A percentile compares a stretch with the other conserved stretches of the same genome.
Evolutionary conservation across 2,113 vertebrate genomes (phyloP).

Genomic region (Tychaedon coryphoeus): DNA sequence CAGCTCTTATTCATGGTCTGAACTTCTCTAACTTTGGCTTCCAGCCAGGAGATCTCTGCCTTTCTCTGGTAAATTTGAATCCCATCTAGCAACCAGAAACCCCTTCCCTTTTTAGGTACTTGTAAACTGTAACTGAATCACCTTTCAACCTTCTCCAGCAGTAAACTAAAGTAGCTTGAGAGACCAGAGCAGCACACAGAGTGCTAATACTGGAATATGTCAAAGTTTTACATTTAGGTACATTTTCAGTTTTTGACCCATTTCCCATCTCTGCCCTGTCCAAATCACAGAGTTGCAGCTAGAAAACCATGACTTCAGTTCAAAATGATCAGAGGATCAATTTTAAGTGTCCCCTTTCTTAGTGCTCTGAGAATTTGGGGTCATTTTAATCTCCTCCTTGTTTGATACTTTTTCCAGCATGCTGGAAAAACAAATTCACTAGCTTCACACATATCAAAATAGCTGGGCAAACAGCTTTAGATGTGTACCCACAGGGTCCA

Average conservation of each 20-base stretch:
- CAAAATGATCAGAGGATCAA: not conserved
- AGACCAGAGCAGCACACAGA: not conserved
- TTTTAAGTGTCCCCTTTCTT: not conserved
- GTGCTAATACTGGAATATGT: not conserved
- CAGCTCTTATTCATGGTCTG: not conserved
- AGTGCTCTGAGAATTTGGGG: not conserved
- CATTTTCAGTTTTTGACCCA: not conserved
- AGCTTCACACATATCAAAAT: not conserved
- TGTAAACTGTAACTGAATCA: constrained; percentile 22
- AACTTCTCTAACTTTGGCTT: constrained; percentile 5
- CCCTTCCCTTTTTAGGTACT: constrained; percentile 46
- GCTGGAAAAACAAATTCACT: not conserved
- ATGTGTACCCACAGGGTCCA: not conserved
- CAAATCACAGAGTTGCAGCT: not conserved
- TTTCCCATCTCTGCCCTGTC: not conserved
- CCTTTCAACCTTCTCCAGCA: constrained; percentile 20
- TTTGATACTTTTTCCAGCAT: not conserved
- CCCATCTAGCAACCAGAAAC: constrained; percentile 25
- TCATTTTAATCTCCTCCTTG: not conserved
- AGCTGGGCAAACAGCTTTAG: not conserved
- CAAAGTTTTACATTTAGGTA: not conserved
- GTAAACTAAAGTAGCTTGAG: not conserved
- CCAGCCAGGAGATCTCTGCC: constrained; percentile 2
- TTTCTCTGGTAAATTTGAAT: constrained; percentile 12
- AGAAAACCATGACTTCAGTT: not conserved